Evolutionary conservation across 2,888 invertebrate genomes (phyloP), one percentile per base, ranked within the genome.

Genomic region (Tipula lateralis): DNA sequence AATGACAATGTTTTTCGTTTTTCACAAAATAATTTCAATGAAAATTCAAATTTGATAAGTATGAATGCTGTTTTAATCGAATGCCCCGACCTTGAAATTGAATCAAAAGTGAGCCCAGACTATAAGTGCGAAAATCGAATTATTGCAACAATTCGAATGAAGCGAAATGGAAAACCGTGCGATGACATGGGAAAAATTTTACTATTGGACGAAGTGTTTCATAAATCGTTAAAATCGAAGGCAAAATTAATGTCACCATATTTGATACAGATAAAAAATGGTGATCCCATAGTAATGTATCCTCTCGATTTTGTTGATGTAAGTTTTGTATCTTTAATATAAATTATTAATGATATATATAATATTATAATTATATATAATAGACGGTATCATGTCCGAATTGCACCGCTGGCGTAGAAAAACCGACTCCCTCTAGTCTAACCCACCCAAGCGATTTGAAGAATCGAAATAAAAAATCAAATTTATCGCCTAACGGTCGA

Each of bases 281-380:
- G 87, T 0, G 87, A 88, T 81, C 87, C 88, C 9, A 85, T 88
- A 39, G 84, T 88, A 84, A 88, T 88, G 88, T 88, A 88, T 86
- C 88, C 88, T 5, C 83, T 88, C 84, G 85, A 87, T 83, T 87
- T 88, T 86, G 29, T 86, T 12, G 87, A 88, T 86, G 88, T 87
- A 85, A 86, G 85, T 86, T 29, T 12, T 32, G 19, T 32, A 36
- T 84, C n/a, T n/a, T n/a, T n/a, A n/a, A n/a, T n/a, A n/a, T n/a
- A n/a, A n/a, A n/a, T n/a, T n/a, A 29, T 80, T 84, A n/a, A 2
- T 29, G 29, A 19, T 80, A 82, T 29, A 7, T 0, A 39, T 6
- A 50, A 44, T 44, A n/a, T n/a, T n/a, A n/a, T n/a, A n/a, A n/a
- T n/a, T n/a, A n/a, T n/a, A n/a, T n/a, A n/a, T n/a, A n/a, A 2